Conservation (phyloP, 2,113 vertebrate genomes). For the Chaetorhynchus papuensis region DNA sequence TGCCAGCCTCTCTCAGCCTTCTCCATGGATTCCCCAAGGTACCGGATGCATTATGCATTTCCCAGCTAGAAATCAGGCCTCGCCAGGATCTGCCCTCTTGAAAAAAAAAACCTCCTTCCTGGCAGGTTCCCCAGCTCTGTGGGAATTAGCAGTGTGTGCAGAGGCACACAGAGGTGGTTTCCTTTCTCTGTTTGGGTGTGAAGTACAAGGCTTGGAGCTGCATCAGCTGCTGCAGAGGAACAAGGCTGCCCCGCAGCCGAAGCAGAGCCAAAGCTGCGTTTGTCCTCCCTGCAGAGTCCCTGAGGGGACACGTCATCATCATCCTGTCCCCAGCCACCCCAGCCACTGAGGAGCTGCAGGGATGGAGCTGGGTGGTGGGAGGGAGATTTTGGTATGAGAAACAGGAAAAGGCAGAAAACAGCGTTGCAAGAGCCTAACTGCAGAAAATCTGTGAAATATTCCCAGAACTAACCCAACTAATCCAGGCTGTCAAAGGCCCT, state of each 20-base stretch:
- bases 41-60: constrained; percentile 56
- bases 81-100: not conserved
- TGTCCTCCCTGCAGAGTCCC: not conserved
- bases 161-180: not conserved
- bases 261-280: not conserved
- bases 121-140: constrained; percentile 15
- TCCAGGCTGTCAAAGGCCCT: not conserved
- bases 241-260: accelerated
- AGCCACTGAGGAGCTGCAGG: not conserved
- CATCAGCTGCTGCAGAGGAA: not conserved
- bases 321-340: not conserved
- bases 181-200: not conserved
- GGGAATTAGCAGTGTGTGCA: not conserved
- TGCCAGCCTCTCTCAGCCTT: constrained; percentile 43
- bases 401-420: not conserved
- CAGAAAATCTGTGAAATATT: not conserved
- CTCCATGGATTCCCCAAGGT: constrained; percentile 47
- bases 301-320: accelerated
- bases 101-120: not conserved
- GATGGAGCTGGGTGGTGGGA: not conserved
- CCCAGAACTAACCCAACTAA: not conserved
- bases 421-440: not conserved
- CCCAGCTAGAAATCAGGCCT: constrained; percentile 39
- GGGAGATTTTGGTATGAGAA: not conserved
- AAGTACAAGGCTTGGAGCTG: not conserved